Evolutionary conservation across 2,888 invertebrate genomes (phyloP), one percentile per base, ranked within the genome.

Genomic region (Baccha elongata): DNA sequence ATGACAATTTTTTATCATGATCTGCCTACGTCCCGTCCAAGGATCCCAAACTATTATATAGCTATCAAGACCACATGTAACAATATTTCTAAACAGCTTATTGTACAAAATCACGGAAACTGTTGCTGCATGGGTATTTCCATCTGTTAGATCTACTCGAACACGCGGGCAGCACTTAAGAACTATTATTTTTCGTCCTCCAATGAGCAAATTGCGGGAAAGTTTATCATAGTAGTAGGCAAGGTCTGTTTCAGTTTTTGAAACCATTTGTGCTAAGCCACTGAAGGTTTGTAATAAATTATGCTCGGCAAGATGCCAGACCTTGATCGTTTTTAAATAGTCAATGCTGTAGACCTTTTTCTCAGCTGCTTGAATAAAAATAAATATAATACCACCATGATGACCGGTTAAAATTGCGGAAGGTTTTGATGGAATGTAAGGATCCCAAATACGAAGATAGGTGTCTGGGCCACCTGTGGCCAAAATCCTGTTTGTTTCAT

Each of bases 1-100:
- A 88, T 96, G 96, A 4, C 95, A 95, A 81, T 94, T 93, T 69
- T 92, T 93, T 37, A 96, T 93, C 85, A 95, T 92, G 71, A 93
- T 92, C 87, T 94, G 93, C 65, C 95, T 92, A 74, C 93, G 92
- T 2, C 96, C 95, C 87, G 89, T 90, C 90, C 93, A 92, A 0
- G 95, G 94, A 89, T 96, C 94, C 97, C 97, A 97, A 21, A 95
- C 94, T 85, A 95, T 95, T 74, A 97, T 95, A 84, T 93, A 94
- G 84, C 96, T 96, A 87, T 96, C 96, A 88, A 94, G 91, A 68
- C 96, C 96, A 64, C 94, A 95, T 0, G 96, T 95, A 71, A 97
- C 93, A 84, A 97, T 92, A 84, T 93, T 92, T 88, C 94, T 93
- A 87, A 95, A 96, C 1, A 96, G 92, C 13, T 93, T 93, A 91